phyloP scores from a whole-genome alignment of 2,888 invertebrate genomes.

The Philopedon plagiatum region DNA sequence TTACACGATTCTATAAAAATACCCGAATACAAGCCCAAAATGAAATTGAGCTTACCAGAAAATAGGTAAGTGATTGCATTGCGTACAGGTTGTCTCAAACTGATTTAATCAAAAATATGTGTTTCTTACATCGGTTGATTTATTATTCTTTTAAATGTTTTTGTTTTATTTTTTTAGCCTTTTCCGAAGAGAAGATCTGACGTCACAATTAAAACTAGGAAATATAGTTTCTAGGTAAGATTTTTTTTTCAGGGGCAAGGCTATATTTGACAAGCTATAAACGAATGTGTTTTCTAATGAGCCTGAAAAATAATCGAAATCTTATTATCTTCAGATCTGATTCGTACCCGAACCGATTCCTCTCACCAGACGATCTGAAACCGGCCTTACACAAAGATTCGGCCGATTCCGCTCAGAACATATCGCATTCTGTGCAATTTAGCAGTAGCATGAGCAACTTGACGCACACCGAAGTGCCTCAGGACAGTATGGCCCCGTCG shows the following conservation, averaged over 20 bases:
- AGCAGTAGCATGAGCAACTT: slow-evolving; percentile 57
- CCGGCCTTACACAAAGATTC: slow-evolving; percentile 37
- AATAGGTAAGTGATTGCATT: slow-evolving; percentile 22
- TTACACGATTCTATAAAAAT: slow-evolving; percentile 72
- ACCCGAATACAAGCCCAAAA: slow-evolving; percentile 29
- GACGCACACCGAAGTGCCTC: slow-evolving; percentile 51
- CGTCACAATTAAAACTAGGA: slow-evolving; percentile 5
- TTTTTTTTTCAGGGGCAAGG: too few relatives aligned
- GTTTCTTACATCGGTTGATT: too few relatives aligned
- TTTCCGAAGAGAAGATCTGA: slow-evolving; percentile 21
- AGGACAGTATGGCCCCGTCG: slow-evolving; percentile 54
- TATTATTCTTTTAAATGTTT: background rate
- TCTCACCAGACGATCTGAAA: slow-evolving; percentile 13
- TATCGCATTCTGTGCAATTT: slow-evolving; percentile 58
- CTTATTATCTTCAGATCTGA: slow-evolving; percentile 18
- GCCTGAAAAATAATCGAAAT: too few relatives aligned
- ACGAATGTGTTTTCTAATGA: too few relatives aligned
- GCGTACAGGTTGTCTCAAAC: too few relatives aligned
- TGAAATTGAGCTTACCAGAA: slow-evolving; percentile 43
- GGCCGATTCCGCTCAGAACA: slow-evolving; percentile 40
- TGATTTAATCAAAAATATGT: background rate
- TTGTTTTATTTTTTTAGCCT: slow-evolving; percentile 23
- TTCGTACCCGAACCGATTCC: slow-evolving; percentile 14
- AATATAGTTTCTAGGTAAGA: slow-evolving; percentile 25
- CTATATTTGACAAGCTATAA: too few relatives aligned